Conservation (phyloP, 37 sponge, comb jelly and placozoan species). For the Dysidea cf. avara region DNA sequence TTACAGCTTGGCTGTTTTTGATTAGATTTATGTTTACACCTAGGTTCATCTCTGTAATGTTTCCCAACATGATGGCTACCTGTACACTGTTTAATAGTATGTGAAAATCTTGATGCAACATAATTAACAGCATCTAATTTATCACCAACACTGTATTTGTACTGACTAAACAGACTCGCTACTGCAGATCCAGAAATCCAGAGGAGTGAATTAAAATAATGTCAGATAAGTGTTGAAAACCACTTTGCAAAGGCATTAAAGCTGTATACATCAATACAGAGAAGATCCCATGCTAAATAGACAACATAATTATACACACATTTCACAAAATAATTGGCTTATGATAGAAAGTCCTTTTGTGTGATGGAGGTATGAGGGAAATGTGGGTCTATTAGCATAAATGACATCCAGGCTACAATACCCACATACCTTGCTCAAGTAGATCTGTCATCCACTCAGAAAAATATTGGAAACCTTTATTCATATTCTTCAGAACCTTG, state of each 20-base stretch:
- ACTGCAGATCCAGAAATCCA: constrained; percentile 18
- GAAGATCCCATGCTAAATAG: too few species aligned
- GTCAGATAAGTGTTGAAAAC: not conserved
- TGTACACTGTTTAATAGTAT: constrained; percentile 1
- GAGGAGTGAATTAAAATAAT: constrained; percentile 4
- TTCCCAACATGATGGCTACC: constrained; percentile 2
- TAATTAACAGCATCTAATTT: constrained; percentile 23
- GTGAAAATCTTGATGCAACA: not conserved
- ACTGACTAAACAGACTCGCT: constrained; percentile 3
- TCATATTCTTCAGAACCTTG: constrained; percentile 3
- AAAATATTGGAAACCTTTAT: constrained; percentile 31
- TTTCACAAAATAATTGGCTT: not conserved
- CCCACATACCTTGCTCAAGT: too few species aligned
- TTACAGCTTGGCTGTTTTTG: too few species aligned
- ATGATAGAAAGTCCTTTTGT: constrained; percentile 6
- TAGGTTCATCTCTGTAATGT: constrained; percentile 2
- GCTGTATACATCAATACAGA: too few species aligned
- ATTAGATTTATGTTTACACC: not conserved
- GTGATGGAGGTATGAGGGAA: not conserved
- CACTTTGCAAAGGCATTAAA: constrained; percentile 2
- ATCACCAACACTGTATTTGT: constrained; percentile 14
- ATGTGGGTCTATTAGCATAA: not conserved
- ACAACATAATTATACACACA: too few species aligned
- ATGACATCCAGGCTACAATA: too few species aligned
- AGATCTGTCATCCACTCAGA: too few species aligned